Conservation (phyloP, 2,888 invertebrate genomes). For the Chaetoderma sp. region DNA sequence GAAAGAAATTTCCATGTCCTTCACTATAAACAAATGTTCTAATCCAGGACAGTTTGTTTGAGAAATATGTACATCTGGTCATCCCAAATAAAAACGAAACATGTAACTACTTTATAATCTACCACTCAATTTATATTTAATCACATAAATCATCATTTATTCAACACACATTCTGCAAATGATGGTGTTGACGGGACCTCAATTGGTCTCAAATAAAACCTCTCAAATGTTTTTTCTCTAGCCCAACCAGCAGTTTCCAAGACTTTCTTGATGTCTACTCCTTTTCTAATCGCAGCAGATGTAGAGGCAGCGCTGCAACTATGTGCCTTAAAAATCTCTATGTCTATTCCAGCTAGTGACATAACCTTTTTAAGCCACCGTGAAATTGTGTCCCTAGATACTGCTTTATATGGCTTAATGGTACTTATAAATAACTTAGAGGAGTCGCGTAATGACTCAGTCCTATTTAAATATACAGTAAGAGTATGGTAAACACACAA, state of each 20-base stretch:
- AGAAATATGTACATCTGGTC: too few relatives aligned
- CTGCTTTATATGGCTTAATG: slow-evolving; percentile 18
- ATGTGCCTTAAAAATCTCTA: slow-evolving; percentile 11
- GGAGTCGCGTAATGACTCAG: background rate
- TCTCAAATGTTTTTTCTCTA: slow-evolving; percentile 8
- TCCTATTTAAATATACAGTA: slow-evolving; percentile 12
- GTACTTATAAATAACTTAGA: slow-evolving; percentile 13
- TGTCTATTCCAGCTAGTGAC: slow-evolving; percentile 18
- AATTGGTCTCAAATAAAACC: too few relatives aligned
- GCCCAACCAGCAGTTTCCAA: slow-evolving; percentile 26
- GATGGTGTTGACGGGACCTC: too few relatives aligned
- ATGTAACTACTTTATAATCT: too few relatives aligned
- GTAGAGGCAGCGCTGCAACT: slow-evolving; percentile 22
- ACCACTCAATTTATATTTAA: too few relatives aligned
- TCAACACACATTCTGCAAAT: too few relatives aligned
- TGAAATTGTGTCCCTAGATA: slow-evolving; percentile 17
- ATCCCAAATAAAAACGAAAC: too few relatives aligned
- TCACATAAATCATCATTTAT: too few relatives aligned
- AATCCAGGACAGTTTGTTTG: too few relatives aligned
- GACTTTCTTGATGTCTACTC: slow-evolving; percentile 12
- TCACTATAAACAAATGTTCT: too few relatives aligned
- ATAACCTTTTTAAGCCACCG: slow-evolving; percentile 21
- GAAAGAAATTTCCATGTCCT: too few relatives aligned
- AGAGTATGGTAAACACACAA: slow-evolving; percentile 1
- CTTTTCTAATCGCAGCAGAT: slow-evolving; percentile 1